Evolutionary conservation across 2,797 vertebrate genomes (phyloP).

Genomic region (Diplodus puntazzo): DNA sequence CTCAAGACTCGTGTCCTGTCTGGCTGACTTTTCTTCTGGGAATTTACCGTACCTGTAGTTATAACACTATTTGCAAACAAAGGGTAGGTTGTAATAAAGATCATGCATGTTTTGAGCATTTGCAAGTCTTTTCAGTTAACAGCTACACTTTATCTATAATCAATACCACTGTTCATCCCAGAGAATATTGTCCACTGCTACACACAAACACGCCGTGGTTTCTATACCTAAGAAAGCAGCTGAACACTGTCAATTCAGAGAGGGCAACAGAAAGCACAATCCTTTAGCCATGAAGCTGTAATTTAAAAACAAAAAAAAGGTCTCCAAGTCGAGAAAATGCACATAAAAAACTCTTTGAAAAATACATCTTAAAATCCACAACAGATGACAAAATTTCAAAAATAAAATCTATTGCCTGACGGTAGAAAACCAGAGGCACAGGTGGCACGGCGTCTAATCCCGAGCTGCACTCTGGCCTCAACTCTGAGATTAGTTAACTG

Average conservation of each 20-base stretch:
- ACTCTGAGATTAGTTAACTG: constrained; percentile 84
- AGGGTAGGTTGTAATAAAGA: constrained; percentile 81
- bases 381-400: neutral
- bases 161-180: neutral
- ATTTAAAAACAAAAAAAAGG: neutral
- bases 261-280: neutral
- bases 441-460: constrained; percentile 46
- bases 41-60: constrained; percentile 33
- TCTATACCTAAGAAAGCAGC: neutral
- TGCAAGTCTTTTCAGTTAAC: constrained; percentile 91
- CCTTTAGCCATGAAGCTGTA: constrained; percentile 9
- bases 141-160: constrained; percentile 56
- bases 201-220: neutral
- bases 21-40: constrained; percentile 48
- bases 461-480: constrained; percentile 16
- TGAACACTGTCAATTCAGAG: constrained; percentile 4
- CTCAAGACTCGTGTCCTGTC: constrained; percentile 12
- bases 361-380: neutral
- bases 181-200: neutral
- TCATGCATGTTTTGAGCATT: constrained; percentile 88
- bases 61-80: constrained; percentile 77
- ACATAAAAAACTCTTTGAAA: neutral
- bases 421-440: constrained; percentile 22
- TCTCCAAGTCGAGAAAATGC: too few relatives aligned
- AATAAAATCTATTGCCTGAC: neutral